Percentiles rank a stretch among this genome's conserved stretches.
These are phyloP conservation scores for Porites lutea DNA, from an alignment of 64 coral and sea anemone genomes.

Conservation along the genomic window DNA sequence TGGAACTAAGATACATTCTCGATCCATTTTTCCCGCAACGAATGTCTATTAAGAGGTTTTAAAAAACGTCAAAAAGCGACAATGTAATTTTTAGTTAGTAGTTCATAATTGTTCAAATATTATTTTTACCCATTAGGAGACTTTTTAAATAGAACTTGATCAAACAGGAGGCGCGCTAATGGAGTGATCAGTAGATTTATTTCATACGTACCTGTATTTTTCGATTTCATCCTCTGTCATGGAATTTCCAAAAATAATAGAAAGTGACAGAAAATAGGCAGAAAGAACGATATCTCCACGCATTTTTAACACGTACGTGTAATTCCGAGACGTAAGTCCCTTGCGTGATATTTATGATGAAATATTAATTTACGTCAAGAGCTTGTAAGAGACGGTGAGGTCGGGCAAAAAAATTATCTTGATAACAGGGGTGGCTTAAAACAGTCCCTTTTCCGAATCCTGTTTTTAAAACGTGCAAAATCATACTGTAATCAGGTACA, in stretches of 20 bases:
- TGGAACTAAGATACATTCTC: too few relatives aligned
- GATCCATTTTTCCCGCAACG: too few relatives aligned
- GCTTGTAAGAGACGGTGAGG: background rate
- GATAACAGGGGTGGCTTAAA: background rate
- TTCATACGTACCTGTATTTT: slow-evolving; percentile 28
- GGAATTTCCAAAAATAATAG: slow-evolving; percentile 14
- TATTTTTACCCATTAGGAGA: too few relatives aligned
- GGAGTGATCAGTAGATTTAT: background rate
- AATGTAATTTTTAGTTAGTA: too few relatives aligned
- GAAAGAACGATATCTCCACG: background rate
- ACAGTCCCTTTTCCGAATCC: background rate
- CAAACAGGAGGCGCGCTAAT: too few relatives aligned
- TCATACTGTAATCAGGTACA: background rate
- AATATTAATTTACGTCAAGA: background rate
- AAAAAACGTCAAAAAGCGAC: too few relatives aligned
- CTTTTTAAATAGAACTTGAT: too few relatives aligned
- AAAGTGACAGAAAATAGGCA: background rate
- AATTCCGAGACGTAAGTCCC: too few relatives aligned
- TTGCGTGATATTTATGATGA: background rate
- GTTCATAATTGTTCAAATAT: too few relatives aligned
- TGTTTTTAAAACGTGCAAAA: background rate
- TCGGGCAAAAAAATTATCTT: background rate
- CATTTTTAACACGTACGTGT: background rate
- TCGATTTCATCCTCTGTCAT: slow-evolving; percentile 60
- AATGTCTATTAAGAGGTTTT: too few relatives aligned